These are phyloP conservation scores for Pollimyrus isidori DNA, from an alignment of 2,113 vertebrate species.

Conservation along the genomic window DNA sequence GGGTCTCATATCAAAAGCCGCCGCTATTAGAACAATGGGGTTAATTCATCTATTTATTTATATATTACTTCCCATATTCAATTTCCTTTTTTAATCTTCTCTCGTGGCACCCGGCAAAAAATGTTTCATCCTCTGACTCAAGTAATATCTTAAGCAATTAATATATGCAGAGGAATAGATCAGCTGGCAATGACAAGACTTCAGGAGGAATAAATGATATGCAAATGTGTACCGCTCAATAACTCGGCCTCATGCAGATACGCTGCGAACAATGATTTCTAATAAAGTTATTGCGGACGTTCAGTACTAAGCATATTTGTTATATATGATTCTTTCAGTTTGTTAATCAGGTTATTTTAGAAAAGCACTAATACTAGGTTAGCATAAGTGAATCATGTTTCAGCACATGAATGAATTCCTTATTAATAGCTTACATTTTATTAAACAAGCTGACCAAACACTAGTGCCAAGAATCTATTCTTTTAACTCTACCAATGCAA, in stretches of 20 bases:
- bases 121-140: background rate
- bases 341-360: background rate
- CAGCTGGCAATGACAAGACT: constrained; percentile 43
- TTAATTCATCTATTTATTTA: background rate
- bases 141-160: constrained; percentile 23
- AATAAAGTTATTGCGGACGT: constrained; percentile 51
- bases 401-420: background rate
- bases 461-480: background rate
- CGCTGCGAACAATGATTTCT: constrained; percentile 27
- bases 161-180: constrained; percentile 17
- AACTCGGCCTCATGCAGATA: constrained; percentile 62
- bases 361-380: background rate
- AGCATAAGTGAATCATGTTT: background rate
- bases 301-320: background rate
- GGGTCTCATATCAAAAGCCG: background rate
- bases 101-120: background rate
- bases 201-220: constrained; percentile 63
- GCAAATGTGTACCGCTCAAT: constrained; percentile 62
- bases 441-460: background rate
- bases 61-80: background rate
- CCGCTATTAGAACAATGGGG: background rate
- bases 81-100: constrained; percentile 10
- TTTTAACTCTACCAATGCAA: background rate
- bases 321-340: background rate
- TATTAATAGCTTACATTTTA: background rate